Conservation (phyloP, 2,888 invertebrate species). For the Nomada hirtipes region DNA sequence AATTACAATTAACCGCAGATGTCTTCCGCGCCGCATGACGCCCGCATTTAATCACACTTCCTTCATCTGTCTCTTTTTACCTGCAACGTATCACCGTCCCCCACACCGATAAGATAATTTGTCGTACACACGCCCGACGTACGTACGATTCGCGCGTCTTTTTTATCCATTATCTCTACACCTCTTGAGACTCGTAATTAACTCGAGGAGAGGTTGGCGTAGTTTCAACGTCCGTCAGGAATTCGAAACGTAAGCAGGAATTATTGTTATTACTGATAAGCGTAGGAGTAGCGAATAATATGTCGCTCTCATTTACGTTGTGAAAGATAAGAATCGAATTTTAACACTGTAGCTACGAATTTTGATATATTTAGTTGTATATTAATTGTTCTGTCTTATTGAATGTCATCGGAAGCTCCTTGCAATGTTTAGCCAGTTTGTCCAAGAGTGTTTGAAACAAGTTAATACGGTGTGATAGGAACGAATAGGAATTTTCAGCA, state of each 20-base stretch:
- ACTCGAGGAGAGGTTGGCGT: slow-evolving; percentile 7
- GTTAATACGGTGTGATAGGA: no score
- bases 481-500: no score
- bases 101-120: slow-evolving; percentile 46
- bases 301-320: no score
- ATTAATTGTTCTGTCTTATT: no score
- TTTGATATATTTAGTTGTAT: no score
- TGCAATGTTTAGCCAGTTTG: no score
- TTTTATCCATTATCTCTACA: slow-evolving; percentile 13
- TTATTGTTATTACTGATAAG: no score
- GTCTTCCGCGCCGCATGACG: slow-evolving; percentile 1
- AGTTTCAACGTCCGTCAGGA: slow-evolving; percentile 19
- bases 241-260: slow-evolving; percentile 1
- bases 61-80: slow-evolving; percentile 5
- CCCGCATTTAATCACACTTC: background rate
- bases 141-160: background rate
- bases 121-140: slow-evolving; percentile 7
- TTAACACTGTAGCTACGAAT: no score
- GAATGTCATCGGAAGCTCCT: no score
- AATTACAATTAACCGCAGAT: slow-evolving; percentile 39
- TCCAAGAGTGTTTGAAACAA: no score
- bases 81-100: slow-evolving; percentile 1
- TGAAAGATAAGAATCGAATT: no score
- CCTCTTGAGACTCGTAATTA: slow-evolving; percentile 16
- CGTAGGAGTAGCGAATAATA: no score